Base-by-base conservation (phyloP, 2,888 invertebrate genomes). In the Lycophotia porphyrea region DNA sequence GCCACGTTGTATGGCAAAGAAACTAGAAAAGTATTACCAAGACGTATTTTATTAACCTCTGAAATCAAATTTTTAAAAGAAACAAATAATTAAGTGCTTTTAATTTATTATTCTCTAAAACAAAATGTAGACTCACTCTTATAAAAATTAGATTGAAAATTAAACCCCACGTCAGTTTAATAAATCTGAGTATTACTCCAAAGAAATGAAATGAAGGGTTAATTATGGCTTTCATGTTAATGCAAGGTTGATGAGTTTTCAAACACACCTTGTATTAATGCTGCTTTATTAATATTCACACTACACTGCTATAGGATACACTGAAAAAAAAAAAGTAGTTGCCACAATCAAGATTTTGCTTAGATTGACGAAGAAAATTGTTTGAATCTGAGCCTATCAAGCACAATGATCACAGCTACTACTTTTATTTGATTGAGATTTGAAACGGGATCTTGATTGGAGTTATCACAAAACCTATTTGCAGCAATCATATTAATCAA, bases 191-290 rank as follows among this genome's bases (percentile, higher is more conserved):
- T 64, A 34, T 42, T 44, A 77, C 36, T 65, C 24, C 58, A 65
- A 79, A 78, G 64, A 66, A 65, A 79, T 79, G 69, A 69, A 69
- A 76, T 49, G 11, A 65, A 69, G 65, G 52, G 65, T 81, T 80
- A 60, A 68, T 75, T 63, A 24, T 34, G 49, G 49, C 34, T 78
- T 74, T 73, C 42, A 47, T 31, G 66, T 39, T 55, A 65, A 80
- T 63, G 55, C 24, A 24, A 47, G 13, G 73, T 39, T 80, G 55
- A 80, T 78, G 66, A 80, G 80, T 74, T 80, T 55, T 3, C 36
- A 47, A 65, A 65, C 80, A 78, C 80, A 80, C 71, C 74, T 79
- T 27, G 27, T 34, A 67, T 64, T 49, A 61, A 71, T 64, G 15
- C 15, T 66, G 34, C 9, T 71, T 52, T 68, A 31, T 65, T 47